Evolutionary conservation across 1,140 invertebrate species (phyloP), one percentile per base, ranked within the genome.

Genomic region (Andrena cerasifolii): DNA sequence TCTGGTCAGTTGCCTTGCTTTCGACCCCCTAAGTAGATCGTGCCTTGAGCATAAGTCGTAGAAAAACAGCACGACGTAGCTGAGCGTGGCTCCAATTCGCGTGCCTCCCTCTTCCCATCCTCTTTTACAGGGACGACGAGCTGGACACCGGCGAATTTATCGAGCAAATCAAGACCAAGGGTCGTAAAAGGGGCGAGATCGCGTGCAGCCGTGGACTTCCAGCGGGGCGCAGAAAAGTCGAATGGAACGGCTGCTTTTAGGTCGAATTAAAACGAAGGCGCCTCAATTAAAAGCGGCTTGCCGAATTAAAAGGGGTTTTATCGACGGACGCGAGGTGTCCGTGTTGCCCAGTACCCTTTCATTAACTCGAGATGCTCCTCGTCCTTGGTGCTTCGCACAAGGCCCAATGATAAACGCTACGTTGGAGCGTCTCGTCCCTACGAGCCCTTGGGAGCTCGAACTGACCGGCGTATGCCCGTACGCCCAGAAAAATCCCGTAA

Each of bases 231-330:
- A 75, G 63, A 75, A 67, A 75, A 75, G 68, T 75, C 73, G 65
- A 75, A 75, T 75, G 54, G 56, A 75, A 75, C 73, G 33, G 63
- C 73, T 51, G 73, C 73, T 75, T 75, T 75, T 67, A 75, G 56
- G 62, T 75, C 63, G 73, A 75, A 67, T 75, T 75, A 75, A 75
- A 75, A 75, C 63, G 73, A 75, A 75, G 67, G 63, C 73, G 51
- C 51, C n/a, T 82, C 76, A 81, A 82, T 81, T 77, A 77, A 54
- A n/a, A 74, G 63, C 53, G 54, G 47, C 62, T 53, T 68, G 70
- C 72, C 79, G 85, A 87, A 87, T 87, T 89, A 84, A 40, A 86
- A 88, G 82, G 62, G 83, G 82, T 88, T 88, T 87, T 86, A 89
- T 89, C 82, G 88, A 88, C 88, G 86, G 73, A 75, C 58, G 76